Percentiles rank a stretch among this genome's conserved stretches.
These are phyloP conservation scores for Acipenser transmontanus DNA, from an alignment of 2,797 vertebrate genomes.

Conservation along the genomic window DNA sequence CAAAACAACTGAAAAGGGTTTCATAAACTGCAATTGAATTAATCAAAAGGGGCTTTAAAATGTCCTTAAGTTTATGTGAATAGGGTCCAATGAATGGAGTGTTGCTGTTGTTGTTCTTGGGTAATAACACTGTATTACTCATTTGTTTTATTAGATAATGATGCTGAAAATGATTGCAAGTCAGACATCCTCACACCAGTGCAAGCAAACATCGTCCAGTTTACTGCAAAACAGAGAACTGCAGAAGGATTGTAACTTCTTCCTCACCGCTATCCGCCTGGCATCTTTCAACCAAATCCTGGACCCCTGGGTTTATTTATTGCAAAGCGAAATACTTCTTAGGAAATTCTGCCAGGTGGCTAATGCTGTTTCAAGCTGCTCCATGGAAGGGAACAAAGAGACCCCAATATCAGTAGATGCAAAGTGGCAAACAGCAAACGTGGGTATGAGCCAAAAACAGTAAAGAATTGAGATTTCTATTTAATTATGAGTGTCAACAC, in stretches of 20 bases:
- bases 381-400: slow-evolving; percentile 61
- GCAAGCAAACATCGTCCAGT: slow-evolving; percentile 35
- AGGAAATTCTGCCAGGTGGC: slow-evolving; percentile 83
- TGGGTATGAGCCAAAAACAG: slow-evolving; percentile 37
- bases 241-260: slow-evolving; percentile 73
- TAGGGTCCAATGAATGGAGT: too few relatives aligned
- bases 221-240: slow-evolving; percentile 29
- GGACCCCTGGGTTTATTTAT: slow-evolving; percentile 95
- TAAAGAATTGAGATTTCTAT: slow-evolving; percentile 13
- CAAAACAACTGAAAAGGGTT: too few relatives aligned
- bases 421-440: slow-evolving; percentile 44
- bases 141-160: slow-evolving; percentile 57
- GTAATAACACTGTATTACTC: too few relatives aligned
- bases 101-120: too few relatives aligned
- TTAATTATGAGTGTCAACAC: too few relatives aligned
- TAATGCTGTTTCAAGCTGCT: slow-evolving; percentile 77
- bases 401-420: slow-evolving; percentile 36
- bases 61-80: too few relatives aligned
- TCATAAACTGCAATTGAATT: too few relatives aligned
- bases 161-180: slow-evolving; percentile 85
- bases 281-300: slow-evolving; percentile 96
- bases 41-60: too few relatives aligned
- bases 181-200: slow-evolving; percentile 67
- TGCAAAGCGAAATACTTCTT: slow-evolving; percentile 85
- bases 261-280: slow-evolving; percentile 80